Evolutionary conservation across 2,797 vertebrate genomes (phyloP), one percentile per base, ranked within the genome.

Genomic region (Spondyliosoma cantharus): DNA sequence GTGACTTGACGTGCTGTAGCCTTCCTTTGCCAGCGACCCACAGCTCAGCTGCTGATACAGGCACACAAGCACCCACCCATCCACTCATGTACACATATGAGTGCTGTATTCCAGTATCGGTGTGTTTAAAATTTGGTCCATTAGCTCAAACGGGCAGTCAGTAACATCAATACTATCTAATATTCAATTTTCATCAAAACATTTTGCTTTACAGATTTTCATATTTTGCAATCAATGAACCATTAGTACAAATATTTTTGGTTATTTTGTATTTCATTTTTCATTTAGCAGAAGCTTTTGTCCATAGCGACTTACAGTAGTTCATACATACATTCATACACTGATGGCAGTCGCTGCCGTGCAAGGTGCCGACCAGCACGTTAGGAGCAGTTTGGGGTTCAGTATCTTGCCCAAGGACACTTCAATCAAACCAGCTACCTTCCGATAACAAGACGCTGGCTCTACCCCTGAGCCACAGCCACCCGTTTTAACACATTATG

Each of bases 1-100:
- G 91, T 90, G 90, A 91, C 85, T 74, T 73, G 63, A 84, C 12
- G 17, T 20, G 49, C 52, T 37, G 52, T 74, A 2, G 58, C 61
- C 65, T 48, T 63, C 15, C 54, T 75, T 9, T 46, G 45, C 52
- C 63, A 14, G 45, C 60, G 52, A 62, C 79, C 59, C 50, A 66
- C 7, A 56, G 27, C 37, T 64, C 60, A 74, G 53, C 69, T 2
- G 12, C 25, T 56, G 61, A 78, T 16, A 46, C 29, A 42, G 25
- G 71, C 9, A 37, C 15, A 48, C 42, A 17, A 57, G 25, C 19
- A 61, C 7, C 27, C 25, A 50, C 17, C 24, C 70, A 4, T 29
- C 0, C 25, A 49, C 11, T 15, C 70, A 3, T 20, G 0, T 16
- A 48, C 2, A 4, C 76, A 66, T 49, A 50, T 42, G 27, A 71